phyloP scores from a whole-genome alignment of 2,797 vertebrate genomes.

The Lemur catta region DNA sequence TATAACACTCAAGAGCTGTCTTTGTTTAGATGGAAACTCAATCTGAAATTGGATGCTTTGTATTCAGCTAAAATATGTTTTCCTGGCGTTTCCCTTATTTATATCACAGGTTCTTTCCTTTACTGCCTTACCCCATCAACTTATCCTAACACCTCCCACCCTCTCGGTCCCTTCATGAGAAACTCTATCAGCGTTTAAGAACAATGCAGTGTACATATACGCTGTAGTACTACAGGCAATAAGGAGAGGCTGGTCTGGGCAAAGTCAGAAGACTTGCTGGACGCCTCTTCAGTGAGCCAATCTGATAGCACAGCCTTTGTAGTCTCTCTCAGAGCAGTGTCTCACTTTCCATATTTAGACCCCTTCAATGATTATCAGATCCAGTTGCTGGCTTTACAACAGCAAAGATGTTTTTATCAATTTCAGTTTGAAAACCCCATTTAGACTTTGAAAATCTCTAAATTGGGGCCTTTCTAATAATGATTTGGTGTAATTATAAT shows the following conservation, averaged over 20 bases:
- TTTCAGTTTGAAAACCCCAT: conserved; percentile 49
- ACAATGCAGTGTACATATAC: not conserved
- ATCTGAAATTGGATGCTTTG: conserved; percentile 72
- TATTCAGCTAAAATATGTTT: conserved; percentile 63
- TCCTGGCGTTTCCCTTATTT: conserved; percentile 50
- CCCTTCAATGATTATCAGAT: conserved; percentile 49
- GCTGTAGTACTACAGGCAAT: not conserved
- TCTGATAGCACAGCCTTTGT: conserved; percentile 60
- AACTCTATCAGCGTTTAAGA: not conserved
- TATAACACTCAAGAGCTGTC: conserved; percentile 41
- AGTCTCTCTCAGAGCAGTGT: not conserved
- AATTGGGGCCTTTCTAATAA: conserved; percentile 57
- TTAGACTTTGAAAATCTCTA: conserved; percentile 55
- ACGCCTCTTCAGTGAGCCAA: not conserved
- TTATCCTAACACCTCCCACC: not conserved
- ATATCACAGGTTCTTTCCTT: not conserved
- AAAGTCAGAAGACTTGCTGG: not conserved
- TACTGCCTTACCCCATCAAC: not conserved
- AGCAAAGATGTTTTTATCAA: conserved; percentile 54
- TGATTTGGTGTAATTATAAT: conserved; percentile 65
- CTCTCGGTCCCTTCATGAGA: not conserved
- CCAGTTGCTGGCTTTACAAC: conserved; percentile 26
- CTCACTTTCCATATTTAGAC: conserved; percentile 53
- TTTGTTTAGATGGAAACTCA: conserved; percentile 74
- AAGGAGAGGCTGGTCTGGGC: not conserved